Percentiles rank a stretch among this genome's conserved stretches.
Evolutionary conservation across 2,888 invertebrate species (phyloP).

Genomic region (Camptogramma bilineatum): DNA sequence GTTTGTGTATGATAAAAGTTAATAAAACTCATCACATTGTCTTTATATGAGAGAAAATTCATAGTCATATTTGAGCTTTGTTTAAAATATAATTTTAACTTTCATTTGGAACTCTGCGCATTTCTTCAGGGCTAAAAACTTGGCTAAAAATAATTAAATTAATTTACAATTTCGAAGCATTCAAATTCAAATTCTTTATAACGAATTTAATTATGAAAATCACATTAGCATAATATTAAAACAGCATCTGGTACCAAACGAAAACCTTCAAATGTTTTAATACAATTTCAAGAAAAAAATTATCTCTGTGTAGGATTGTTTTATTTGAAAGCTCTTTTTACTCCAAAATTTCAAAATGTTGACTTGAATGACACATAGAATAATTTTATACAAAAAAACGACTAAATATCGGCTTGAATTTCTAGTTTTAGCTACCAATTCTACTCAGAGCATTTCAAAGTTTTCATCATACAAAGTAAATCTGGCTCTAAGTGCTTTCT

Average conservation of each 20-base stretch:
- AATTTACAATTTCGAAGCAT: conserved; percentile 1
- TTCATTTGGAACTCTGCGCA: background rate
- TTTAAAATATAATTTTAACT: background rate
- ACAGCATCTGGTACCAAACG: conserved; percentile 6
- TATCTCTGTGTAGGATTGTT: background rate
- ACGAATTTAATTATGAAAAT: conserved; percentile 6
- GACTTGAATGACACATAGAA: too few species aligned
- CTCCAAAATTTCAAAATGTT: too few species aligned
- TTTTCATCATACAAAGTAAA: background rate
- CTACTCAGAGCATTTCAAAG: background rate
- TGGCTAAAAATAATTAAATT: conserved; percentile 2
- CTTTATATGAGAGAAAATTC: background rate
- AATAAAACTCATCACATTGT: background rate
- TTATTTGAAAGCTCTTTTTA: too few species aligned
- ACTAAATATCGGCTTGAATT: background rate
- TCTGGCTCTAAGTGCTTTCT: conserved; percentile 7
- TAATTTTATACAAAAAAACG: too few species aligned
- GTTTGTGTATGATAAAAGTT: background rate
- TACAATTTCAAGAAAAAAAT: background rate
- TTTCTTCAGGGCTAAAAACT: background rate
- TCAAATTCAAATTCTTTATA: background rate
- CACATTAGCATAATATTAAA: conserved; percentile 34
- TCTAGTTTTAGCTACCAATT: background rate
- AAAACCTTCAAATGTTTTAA: background rate
- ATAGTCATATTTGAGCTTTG: background rate